Evolutionary conservation across 2,888 invertebrate species (phyloP), one percentile per base, ranked within the genome.

Genomic region (Enoplolaimus lenunculus): DNA sequence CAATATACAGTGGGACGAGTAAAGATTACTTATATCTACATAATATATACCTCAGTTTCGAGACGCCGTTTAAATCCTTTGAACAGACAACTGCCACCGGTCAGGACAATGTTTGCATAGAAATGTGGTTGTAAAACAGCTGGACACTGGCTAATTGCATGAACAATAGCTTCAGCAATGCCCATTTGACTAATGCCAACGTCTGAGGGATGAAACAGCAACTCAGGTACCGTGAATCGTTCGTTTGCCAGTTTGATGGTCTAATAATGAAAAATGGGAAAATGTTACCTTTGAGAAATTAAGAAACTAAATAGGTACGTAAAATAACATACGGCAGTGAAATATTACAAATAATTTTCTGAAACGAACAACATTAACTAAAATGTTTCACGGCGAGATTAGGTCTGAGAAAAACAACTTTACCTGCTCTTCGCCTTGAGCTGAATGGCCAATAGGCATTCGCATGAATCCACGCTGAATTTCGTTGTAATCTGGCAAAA

Each of bases 401-500:
- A n/a, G n/a, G n/a, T n/a, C n/a, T n/a, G n/a, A n/a, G n/a, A n/a
- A n/a, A n/a, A n/a, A n/a, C n/a, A n/a, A n/a, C n/a, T n/a, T n/a
- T n/a, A n/a, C n/a, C n/a, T n/a, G n/a, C n/a, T n/a, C n/a, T n/a
- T n/a, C n/a, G n/a, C n/a, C n/a, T n/a, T n/a, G n/a, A n/a, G n/a
- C n/a, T n/a, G n/a, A n/a, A n/a, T n/a, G n/a, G n/a, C n/a, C n/a
- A n/a, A n/a, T n/a, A n/a, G n/a, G n/a, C n/a, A n/a, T 81, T 72
- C 85, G 81, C 0, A 87, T 80, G 79, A 84, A 91, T 13, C 95
- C 97, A 75, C 94, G 83, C 71, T 90, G 86, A 3, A 93, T 86
- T 1, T 88, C 87, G 0, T 92, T 92, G 81, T 93, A 98, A 83
- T 99, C 98, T 0, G 98, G 98, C 69, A 99, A 82, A 0, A 98